Evolutionary conservation across 2,888 invertebrate species (phyloP).

Genomic region (Lasioglossum calceatum): DNA sequence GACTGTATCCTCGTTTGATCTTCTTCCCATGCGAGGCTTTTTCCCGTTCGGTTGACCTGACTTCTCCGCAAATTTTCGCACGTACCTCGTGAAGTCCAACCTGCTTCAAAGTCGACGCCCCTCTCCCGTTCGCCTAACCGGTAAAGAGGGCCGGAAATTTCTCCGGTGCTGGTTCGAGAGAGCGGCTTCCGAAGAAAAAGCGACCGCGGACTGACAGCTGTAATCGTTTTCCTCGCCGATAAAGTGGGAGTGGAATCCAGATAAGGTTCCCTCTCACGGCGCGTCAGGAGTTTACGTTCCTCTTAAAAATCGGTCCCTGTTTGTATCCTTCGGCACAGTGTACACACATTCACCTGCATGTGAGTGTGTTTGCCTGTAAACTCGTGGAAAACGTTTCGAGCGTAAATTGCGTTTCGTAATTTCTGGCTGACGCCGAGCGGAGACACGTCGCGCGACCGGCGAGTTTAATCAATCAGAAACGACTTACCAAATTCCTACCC

Average conservation of each 20-base stretch:
- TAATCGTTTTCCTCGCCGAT: slow-evolving; percentile 48
- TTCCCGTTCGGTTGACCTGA: not conserved
- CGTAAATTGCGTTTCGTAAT: slow-evolving; percentile 37
- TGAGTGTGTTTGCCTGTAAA: not conserved
- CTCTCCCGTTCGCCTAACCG: not conserved
- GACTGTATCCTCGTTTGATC: slow-evolving; percentile 2
- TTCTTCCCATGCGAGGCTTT: not conserved
- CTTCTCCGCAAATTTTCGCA: slow-evolving; percentile 8
- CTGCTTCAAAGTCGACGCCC: slow-evolving; percentile 17
- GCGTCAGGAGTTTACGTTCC: slow-evolving; percentile 19
- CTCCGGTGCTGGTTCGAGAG: not conserved
- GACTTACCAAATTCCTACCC: not conserved
- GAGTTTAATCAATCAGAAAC: slow-evolving; percentile 31
- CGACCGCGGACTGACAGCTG: slow-evolving; percentile 40
- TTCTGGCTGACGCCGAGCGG: not conserved
- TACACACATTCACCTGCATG: not conserved
- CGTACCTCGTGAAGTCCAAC: not conserved
- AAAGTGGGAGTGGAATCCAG: slow-evolving; percentile 45
- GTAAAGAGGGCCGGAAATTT: slow-evolving; percentile 29
- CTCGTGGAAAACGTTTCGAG: slow-evolving; percentile 10
- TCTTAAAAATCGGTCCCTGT: slow-evolving; percentile 37
- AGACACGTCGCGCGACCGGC: not conserved
- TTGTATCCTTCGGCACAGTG: slow-evolving; percentile 23
- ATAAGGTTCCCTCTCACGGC: slow-evolving; percentile 36
- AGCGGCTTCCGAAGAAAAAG: slow-evolving; percentile 20